These are phyloP conservation scores for zebrafish (Danio rerio) DNA, from an alignment of 2,113 vertebrate genomes.

Conservation along the genomic window DNA sequence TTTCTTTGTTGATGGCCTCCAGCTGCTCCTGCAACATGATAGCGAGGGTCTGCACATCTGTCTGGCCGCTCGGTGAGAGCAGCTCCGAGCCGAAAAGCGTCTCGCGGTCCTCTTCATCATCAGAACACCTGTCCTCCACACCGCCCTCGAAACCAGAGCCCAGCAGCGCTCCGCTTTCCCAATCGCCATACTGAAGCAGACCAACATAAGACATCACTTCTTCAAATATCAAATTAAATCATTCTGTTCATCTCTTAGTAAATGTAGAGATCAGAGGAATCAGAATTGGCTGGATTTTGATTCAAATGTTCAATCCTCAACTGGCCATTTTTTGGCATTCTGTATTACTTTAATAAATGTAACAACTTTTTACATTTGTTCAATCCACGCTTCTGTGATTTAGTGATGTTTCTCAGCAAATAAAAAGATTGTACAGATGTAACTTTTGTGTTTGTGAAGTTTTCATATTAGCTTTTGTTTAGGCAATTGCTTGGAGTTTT, in stretches of 20 bases:
- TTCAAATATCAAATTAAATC: neutral
- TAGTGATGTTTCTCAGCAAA: too few relatives aligned
- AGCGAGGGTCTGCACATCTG: constrained; percentile 90
- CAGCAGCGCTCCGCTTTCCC: constrained; percentile 82
- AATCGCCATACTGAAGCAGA: constrained; percentile 79
- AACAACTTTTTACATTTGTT: too few relatives aligned
- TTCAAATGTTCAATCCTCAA: too few relatives aligned
- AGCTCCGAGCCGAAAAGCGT: constrained; percentile 85
- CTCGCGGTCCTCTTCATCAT: constrained; percentile 86
- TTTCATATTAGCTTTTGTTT: too few relatives aligned
- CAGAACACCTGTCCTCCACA: constrained; percentile 81
- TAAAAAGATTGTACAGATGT: too few relatives aligned
- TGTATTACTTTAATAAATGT: too few relatives aligned
- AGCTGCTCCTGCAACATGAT: constrained; percentile 94
- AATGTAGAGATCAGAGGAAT: too few relatives aligned
- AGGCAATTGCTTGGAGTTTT: too few relatives aligned
- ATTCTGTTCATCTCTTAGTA: neutral
- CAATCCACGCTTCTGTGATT: too few relatives aligned
- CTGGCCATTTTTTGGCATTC: too few relatives aligned
- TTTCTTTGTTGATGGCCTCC: constrained; percentile 94
- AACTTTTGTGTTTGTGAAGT: too few relatives aligned
- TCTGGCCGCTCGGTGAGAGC: constrained; percentile 89
- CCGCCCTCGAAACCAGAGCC: constrained; percentile 80
- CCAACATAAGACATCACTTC: neutral
- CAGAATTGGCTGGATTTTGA: too few relatives aligned